phyloP scores from a whole-genome alignment of 37 sponge, comb jelly and placozoan genomes.

The Amphimedon queenslandica region DNA sequence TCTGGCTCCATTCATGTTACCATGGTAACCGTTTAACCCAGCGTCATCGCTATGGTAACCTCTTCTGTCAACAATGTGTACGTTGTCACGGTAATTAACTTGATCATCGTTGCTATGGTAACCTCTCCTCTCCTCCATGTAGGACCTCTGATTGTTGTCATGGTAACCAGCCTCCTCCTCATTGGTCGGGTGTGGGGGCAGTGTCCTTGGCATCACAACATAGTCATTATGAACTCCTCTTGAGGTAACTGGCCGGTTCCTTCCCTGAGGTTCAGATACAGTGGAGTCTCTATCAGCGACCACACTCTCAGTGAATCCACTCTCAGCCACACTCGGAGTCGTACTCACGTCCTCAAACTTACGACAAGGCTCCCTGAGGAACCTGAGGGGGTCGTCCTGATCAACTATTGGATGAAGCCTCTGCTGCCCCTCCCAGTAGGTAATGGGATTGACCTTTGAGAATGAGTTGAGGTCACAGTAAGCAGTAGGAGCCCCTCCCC shows the following conservation, averaged over 20 bases:
- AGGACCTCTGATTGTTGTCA: too few relatives aligned
- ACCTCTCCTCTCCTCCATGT: too few relatives aligned
- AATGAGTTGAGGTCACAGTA: constrained; percentile 51
- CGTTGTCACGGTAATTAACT: too few relatives aligned
- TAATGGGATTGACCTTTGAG: constrained; percentile 40
- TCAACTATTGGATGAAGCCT: constrained; percentile 65
- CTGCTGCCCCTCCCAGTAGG: constrained; percentile 71
- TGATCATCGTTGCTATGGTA: too few relatives aligned
- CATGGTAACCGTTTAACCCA: constrained; percentile 6
- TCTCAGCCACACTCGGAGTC: constrained; percentile 25
- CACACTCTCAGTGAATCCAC: background rate
- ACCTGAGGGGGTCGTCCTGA: constrained; percentile 46
- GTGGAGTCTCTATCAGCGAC: background rate
- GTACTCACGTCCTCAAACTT: constrained; percentile 59
- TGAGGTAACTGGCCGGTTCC: background rate
- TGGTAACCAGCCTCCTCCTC: too few relatives aligned
- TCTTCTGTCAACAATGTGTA: background rate
- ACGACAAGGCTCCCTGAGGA: constrained; percentile 40
- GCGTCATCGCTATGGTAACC: background rate
- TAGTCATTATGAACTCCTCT: background rate
- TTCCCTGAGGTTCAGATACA: background rate
- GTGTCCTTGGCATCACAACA: background rate
- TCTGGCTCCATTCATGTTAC: constrained; percentile 27
- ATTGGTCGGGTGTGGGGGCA: too few relatives aligned
- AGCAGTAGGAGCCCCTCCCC: background rate